Conservation (phyloP, 2,888 invertebrate genomes). For the Limnephilus marmoratus region DNA sequence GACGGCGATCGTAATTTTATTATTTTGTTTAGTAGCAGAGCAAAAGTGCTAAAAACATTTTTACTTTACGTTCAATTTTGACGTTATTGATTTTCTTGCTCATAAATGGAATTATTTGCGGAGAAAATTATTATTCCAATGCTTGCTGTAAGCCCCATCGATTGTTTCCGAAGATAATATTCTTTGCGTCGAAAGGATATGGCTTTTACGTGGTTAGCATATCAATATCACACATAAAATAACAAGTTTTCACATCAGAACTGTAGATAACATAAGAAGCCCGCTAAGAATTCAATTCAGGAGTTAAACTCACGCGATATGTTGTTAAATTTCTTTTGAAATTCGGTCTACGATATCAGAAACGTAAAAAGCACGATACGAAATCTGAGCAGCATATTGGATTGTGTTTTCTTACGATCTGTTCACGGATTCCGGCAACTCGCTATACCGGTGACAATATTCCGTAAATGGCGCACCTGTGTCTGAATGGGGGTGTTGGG, state of each 20-base stretch:
- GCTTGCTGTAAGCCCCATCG: no score
- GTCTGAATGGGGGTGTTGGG: neutral
- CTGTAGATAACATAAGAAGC: neutral
- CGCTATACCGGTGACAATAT: constrained; percentile 24
- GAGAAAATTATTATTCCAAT: neutral
- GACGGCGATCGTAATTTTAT: no score
- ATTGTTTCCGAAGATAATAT: neutral
- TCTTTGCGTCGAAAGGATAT: neutral
- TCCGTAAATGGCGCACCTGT: constrained; percentile 29
- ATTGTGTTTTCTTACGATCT: constrained; percentile 13
- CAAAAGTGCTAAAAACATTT: no score
- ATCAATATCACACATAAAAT: neutral
- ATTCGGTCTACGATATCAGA: neutral
- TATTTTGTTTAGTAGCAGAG: no score
- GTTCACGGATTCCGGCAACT: neutral
- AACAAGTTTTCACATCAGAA: neutral
- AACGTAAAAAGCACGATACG: neutral
- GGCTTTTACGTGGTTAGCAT: neutral
- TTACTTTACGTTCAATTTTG: neutral
- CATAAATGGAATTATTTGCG: neutral
- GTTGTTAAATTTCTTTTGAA: neutral
- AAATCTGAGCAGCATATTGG: constrained; percentile 25
- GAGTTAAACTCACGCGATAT: neutral
- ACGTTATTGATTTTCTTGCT: neutral
- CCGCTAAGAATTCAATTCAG: neutral